Conservation (phyloP, 2,113 vertebrate species). For the Tautogolabrus adspersus region DNA sequence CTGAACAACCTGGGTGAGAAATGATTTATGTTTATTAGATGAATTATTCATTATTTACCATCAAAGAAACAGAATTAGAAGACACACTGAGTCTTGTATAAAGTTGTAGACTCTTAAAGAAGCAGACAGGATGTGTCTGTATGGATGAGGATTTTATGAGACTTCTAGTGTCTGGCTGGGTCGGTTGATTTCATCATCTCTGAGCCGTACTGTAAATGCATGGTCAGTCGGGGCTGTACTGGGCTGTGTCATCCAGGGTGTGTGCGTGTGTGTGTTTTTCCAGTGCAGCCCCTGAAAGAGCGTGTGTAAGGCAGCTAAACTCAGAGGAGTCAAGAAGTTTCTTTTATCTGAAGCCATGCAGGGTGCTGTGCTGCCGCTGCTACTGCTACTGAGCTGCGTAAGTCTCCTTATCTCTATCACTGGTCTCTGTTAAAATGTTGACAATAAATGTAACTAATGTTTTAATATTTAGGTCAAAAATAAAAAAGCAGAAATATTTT, state of each 20-base stretch:
- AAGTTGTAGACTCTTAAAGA: not conserved
- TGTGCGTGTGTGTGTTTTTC: constrained; percentile 34
- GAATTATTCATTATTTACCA: no score
- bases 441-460: not conserved
- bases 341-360: constrained; percentile 68
- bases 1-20: no score
- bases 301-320: constrained; percentile 23
- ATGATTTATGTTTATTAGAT: no score
- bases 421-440: not conserved
- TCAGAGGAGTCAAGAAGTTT: constrained; percentile 19
- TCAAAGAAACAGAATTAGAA: no score
- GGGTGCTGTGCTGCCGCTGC: constrained; percentile 27
- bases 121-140: constrained; percentile 14
- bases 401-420: constrained; percentile 48
- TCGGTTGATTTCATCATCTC: constrained; percentile 12
- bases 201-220: constrained; percentile 18
- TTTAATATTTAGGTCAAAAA: no score
- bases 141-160: constrained; percentile 10
- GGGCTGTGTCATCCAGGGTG: constrained; percentile 19
- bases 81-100: no score
- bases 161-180: not conserved
- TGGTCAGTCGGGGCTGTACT: constrained; percentile 24
- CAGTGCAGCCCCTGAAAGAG: constrained; percentile 10
- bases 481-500: not conserved
- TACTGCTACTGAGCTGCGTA: constrained; percentile 76